Conservation (phyloP, 2,888 invertebrate genomes). For the Oscheius sp. region DNA sequence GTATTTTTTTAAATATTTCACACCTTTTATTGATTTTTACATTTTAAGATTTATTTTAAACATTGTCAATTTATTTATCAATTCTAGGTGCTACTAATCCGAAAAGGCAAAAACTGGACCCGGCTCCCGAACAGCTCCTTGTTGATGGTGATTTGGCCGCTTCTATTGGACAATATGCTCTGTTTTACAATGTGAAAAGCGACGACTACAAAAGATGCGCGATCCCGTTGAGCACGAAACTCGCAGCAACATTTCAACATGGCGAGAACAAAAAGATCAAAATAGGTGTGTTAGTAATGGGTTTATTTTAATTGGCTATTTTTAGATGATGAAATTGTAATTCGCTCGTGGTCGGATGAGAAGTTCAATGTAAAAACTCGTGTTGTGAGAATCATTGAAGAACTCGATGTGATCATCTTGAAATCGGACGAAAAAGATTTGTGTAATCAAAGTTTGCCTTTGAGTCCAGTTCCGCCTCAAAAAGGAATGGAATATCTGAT, state of each 20-base stretch:
- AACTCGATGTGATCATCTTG: conserved; percentile 32
- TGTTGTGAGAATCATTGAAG: conserved; percentile 34
- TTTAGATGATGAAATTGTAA: too few relatives aligned
- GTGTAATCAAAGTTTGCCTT: conserved; percentile 26
- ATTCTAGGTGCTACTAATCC: conserved; percentile 39
- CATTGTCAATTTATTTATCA: conserved; percentile 34
- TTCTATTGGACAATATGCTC: conserved; percentile 31
- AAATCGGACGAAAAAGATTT: conserved; percentile 27
- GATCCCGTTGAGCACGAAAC: conserved; percentile 25
- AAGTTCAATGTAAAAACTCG: conserved; percentile 33
- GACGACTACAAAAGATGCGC: conserved; percentile 14
- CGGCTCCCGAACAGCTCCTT: neutral
- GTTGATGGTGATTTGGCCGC: conserved; percentile 29
- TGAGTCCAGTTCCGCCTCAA: conserved; percentile 23
- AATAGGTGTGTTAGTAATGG: conserved; percentile 40
- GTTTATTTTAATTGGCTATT: conserved; percentile 21
- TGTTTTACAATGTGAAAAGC: conserved; percentile 23
- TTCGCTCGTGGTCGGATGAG: conserved; percentile 34
- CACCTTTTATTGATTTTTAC: conserved; percentile 35
- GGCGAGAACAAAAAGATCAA: conserved; percentile 29
- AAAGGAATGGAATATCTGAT: conserved; percentile 35
- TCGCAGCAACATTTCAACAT: conserved; percentile 32
- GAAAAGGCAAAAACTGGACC: conserved; percentile 21
- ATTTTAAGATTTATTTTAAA: conserved; percentile 38
- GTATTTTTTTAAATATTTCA: conserved; percentile 8